A percentile compares a stretch with the other conserved stretches of the same genome.
phyloP scores from a whole-genome alignment of 2,113 vertebrate genomes.

The Globicephala melas region DNA sequence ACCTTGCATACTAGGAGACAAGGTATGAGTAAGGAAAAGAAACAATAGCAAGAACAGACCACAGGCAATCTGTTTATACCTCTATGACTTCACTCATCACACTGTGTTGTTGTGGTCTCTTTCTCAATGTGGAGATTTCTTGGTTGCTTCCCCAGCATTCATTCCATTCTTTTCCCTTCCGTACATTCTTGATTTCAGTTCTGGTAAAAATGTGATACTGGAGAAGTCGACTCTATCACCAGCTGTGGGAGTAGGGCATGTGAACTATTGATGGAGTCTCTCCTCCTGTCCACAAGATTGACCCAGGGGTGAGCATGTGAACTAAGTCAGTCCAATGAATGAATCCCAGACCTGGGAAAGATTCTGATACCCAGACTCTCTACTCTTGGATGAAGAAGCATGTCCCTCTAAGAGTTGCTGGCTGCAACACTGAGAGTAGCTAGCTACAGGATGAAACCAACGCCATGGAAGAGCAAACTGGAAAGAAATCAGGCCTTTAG shows the following conservation, averaged over 20 bases:
- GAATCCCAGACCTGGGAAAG: background rate
- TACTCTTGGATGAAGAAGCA: background rate
- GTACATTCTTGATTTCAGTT: background rate
- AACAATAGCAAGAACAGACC: background rate
- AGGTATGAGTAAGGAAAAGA: background rate
- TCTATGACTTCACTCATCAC: background rate
- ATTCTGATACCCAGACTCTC: background rate
- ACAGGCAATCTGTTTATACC: background rate
- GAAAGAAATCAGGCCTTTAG: background rate
- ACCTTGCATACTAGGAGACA: background rate
- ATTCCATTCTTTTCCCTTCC: background rate
- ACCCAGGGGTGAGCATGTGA: no score
- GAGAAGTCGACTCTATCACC: background rate
- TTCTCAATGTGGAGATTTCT: background rate
- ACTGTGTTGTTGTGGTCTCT: background rate
- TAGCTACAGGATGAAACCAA: background rate
- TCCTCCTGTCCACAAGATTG: background rate
- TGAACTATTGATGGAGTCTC: background rate
- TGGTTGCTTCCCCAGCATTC: background rate
- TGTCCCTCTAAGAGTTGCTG: background rate
- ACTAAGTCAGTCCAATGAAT: background rate
- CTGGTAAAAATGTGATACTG: background rate
- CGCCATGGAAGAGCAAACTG: background rate
- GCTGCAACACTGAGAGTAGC: background rate
- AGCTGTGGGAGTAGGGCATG: background rate